phyloP scores from a whole-genome alignment of 2,888 invertebrate genomes.

The Leptopilina drosophilae region DNA sequence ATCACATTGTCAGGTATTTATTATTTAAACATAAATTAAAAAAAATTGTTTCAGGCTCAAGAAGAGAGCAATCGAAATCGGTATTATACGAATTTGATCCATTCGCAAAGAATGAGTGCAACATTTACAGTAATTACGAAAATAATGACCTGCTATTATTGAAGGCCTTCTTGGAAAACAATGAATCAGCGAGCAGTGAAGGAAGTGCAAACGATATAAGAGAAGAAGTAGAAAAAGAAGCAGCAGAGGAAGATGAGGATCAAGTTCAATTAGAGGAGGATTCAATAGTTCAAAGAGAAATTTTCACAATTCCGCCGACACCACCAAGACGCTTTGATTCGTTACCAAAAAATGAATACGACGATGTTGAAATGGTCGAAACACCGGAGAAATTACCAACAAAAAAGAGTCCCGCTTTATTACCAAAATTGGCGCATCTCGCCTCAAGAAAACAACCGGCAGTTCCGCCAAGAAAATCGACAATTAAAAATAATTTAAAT shows the following conservation, averaged over 20 bases:
- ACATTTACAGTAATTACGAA: constrained; percentile 72
- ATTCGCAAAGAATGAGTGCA: constrained; percentile 62
- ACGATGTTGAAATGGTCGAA: constrained; percentile 66
- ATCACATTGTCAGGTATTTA: too few species aligned
- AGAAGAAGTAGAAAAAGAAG: constrained; percentile 77
- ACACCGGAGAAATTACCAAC: constrained; percentile 50
- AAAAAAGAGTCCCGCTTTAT: constrained; percentile 67
- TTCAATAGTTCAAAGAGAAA: constrained; percentile 34
- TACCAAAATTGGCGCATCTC: constrained; percentile 67
- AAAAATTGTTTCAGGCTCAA: constrained; percentile 70
- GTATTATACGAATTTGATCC: constrained; percentile 71
- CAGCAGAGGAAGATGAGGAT: constrained; percentile 77
- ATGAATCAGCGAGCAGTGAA: constrained; percentile 82
- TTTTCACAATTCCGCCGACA: constrained; percentile 79
- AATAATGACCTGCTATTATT: constrained; percentile 82
- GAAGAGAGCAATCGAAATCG: constrained; percentile 66
- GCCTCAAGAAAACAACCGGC: constrained; percentile 73
- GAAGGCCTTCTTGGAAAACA: constrained; percentile 84
- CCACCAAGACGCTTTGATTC: constrained; percentile 84
- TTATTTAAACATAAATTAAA: too few species aligned
- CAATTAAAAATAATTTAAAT: constrained; percentile 57
- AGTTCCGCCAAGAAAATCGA: constrained; percentile 65
- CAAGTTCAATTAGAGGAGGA: constrained; percentile 74
- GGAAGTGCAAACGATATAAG: constrained; percentile 72
- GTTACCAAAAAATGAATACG: constrained; percentile 78